Conservation (phyloP, 2,888 invertebrate genomes). For the Beris chalybata region DNA sequence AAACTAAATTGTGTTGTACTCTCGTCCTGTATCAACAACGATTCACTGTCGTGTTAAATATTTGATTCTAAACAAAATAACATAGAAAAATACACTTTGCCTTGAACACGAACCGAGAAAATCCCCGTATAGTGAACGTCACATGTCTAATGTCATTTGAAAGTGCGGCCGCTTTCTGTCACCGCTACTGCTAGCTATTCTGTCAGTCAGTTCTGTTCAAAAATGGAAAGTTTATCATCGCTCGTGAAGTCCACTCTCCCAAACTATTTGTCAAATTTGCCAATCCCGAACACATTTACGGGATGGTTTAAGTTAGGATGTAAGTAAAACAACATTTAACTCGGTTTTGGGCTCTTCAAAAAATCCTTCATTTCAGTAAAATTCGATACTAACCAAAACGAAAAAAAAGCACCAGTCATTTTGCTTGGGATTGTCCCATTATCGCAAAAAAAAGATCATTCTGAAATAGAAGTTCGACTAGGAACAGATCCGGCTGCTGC, state of each 20-base stretch:
- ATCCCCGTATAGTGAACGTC: too few relatives aligned
- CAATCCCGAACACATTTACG: slow-evolving; percentile 79
- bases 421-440: not conserved
- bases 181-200: too few relatives aligned
- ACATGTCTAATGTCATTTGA: too few relatives aligned
- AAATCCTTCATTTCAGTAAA: not conserved
- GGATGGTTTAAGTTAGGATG: slow-evolving; percentile 87
- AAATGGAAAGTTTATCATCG: slow-evolving; percentile 76
- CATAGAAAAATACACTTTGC: too few relatives aligned
- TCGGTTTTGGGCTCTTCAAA: not conserved
- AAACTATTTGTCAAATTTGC: slow-evolving; percentile 79
- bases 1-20: too few relatives aligned
- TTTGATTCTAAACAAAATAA: too few relatives aligned
- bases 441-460: not conserved
- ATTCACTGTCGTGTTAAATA: too few relatives aligned
- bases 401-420: too few relatives aligned
- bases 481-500: too few relatives aligned
- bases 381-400: not conserved
- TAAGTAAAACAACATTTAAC: slow-evolving; percentile 56
- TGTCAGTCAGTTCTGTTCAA: not conserved
- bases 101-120: too few relatives aligned
- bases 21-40: too few relatives aligned
- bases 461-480: not conserved
- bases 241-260: slow-evolving; percentile 79
- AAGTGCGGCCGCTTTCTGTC: too few relatives aligned